Evolutionary conservation across 2,888 invertebrate genomes (phyloP).

Genomic region (Watsonalla cultraria): DNA sequence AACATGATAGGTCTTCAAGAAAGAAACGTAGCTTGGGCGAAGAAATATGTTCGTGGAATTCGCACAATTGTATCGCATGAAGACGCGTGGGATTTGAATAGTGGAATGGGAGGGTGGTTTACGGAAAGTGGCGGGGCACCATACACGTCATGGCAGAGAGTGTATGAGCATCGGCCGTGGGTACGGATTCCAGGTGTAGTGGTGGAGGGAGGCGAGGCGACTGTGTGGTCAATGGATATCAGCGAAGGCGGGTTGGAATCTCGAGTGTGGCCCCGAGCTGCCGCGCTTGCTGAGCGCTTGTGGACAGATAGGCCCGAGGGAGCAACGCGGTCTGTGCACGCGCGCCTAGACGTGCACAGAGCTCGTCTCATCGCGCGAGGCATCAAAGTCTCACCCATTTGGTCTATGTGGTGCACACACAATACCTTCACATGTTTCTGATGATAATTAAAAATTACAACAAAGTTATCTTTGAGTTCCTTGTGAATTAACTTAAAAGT

Average conservation of each 20-base stretch:
- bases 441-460: neutral
- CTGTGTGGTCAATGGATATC: conserved; percentile 88
- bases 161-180: conserved; percentile 89
- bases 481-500: no score
- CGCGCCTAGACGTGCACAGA: conserved; percentile 81
- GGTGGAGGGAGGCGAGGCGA: conserved; percentile 86
- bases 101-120: conserved; percentile 88
- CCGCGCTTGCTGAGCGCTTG: conserved; percentile 88
- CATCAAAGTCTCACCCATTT: conserved; percentile 81
- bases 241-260: conserved; percentile 83
- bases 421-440: conserved; percentile 80
- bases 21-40: conserved; percentile 83
- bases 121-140: conserved; percentile 87
- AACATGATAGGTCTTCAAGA: conserved; percentile 59
- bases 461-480: no score
- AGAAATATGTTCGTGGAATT: conserved; percentile 72
- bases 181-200: conserved; percentile 48
- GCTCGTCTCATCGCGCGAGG: conserved; percentile 80
- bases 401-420: conserved; percentile 86
- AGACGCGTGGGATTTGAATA: conserved; percentile 91
- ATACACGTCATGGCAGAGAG: conserved; percentile 90
- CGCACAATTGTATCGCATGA: conserved; percentile 88
- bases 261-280: conserved; percentile 88
- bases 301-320: conserved; percentile 81
- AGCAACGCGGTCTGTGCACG: conserved; percentile 77